A percentile compares a stretch with the other conserved stretches of the same genome.
These are phyloP conservation scores for Drosophila obscura DNA, from an alignment of 1,140 invertebrate genomes.

Conservation along the genomic window DNA sequence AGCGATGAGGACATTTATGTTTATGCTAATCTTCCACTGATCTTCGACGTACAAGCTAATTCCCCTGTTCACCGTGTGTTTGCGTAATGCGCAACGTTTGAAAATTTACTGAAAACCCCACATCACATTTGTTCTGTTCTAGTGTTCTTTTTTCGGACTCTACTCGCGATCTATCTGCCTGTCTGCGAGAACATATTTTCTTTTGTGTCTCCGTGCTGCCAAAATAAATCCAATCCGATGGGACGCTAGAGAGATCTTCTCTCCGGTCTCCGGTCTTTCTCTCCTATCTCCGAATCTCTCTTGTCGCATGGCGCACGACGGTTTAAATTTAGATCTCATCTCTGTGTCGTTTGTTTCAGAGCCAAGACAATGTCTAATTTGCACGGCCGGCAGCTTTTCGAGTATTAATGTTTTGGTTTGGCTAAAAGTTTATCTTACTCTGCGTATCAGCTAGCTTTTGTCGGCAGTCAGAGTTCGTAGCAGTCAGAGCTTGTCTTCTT, in stretches of 20 bases:
- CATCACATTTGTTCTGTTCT: neutral
- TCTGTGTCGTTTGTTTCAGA: constrained; percentile 17
- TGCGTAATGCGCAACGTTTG: constrained; percentile 65
- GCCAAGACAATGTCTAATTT: constrained; percentile 46
- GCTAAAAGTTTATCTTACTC: constrained; percentile 14
- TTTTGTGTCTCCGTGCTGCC: constrained; percentile 62
- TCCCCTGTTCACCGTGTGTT: constrained; percentile 45
- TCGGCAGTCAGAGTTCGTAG: too few relatives aligned
- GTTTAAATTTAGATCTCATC: constrained; percentile 70
- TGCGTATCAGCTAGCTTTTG: neutral
- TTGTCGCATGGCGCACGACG: constrained; percentile 73
- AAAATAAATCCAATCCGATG: constrained; percentile 22
- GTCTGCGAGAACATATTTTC: constrained; percentile 57
- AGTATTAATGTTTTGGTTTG: constrained; percentile 8
- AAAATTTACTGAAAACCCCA: constrained; percentile 58
- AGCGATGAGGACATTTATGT: constrained; percentile 28
- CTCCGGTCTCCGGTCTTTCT: constrained; percentile 52
- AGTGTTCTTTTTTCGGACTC: constrained; percentile 23
- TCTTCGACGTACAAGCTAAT: neutral
- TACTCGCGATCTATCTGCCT: constrained; percentile 41
- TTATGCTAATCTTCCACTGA: constrained; percentile 4
- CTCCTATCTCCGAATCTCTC: constrained; percentile 44
- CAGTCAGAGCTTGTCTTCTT: too few relatives aligned
- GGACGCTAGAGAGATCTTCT: constrained; percentile 36
- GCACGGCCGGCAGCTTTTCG: constrained; percentile 11